phyloP scores from a whole-genome alignment of 2,113 vertebrate species.

The Dipodomys ordii region DNA sequence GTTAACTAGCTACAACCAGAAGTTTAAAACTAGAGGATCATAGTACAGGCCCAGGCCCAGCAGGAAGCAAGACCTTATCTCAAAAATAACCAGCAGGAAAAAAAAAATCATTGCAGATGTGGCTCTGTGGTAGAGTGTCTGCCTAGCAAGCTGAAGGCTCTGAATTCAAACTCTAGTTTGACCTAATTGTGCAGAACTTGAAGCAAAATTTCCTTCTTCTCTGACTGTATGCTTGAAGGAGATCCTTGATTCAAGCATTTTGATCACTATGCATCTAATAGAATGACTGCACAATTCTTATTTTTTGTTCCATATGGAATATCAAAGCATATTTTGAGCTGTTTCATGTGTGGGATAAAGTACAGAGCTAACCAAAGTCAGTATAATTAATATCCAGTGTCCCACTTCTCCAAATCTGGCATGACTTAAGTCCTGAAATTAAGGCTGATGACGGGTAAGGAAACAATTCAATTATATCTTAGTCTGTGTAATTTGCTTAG shows the following conservation, averaged over 20 bases:
- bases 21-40: no score
- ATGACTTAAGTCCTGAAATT: background rate
- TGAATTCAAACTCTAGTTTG: no score
- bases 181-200: no score
- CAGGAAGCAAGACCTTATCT: no score
- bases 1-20: no score
- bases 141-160: no score
- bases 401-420: background rate
- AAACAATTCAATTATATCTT: background rate
- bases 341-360: background rate
- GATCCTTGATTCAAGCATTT: background rate
- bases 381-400: background rate
- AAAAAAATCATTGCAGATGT: no score
- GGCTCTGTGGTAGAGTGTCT: no score
- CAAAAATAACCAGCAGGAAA: no score
- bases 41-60: no score
- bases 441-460: background rate
- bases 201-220: background rate
- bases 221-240: background rate
- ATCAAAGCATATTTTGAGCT: background rate
- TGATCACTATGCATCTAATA: background rate
- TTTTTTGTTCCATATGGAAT: background rate
- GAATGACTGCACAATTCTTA: background rate
- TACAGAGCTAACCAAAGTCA: background rate
- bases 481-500: background rate